phyloP scores from a whole-genome alignment of 2,797 vertebrate genomes.

The Lepilemur ruficaudatus region DNA sequence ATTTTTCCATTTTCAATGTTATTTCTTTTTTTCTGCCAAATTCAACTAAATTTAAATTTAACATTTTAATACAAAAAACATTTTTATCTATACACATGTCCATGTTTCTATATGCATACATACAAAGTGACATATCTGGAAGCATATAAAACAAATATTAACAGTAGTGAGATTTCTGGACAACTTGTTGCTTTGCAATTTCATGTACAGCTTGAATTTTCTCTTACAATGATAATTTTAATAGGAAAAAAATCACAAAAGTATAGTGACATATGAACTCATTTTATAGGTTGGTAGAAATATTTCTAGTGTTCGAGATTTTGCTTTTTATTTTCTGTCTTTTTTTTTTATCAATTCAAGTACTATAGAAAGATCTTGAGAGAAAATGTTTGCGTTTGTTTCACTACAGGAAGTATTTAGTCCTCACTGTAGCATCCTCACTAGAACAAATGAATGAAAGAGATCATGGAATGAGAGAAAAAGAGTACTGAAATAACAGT shows the following conservation, averaged over 20 bases:
- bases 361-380: background rate
- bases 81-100: background rate
- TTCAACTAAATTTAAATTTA: background rate
- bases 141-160: background rate
- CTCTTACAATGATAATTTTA: background rate
- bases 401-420: background rate
- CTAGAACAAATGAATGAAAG: background rate
- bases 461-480: background rate
- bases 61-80: background rate
- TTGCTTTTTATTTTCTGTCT: background rate
- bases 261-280: background rate
- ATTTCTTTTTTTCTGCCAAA: background rate
- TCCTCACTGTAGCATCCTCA: background rate
- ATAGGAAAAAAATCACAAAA: background rate
- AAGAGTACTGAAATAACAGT: accelerated
- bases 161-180: background rate
- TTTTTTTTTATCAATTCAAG: background rate
- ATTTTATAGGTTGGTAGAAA: background rate
- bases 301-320: background rate
- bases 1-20: background rate
- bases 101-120: background rate
- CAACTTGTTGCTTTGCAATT: background rate
- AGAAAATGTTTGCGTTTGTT: background rate
- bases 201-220: background rate
- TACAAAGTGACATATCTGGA: background rate